These are phyloP conservation scores for Masticophis lateralis DNA, from an alignment of 2,797 vertebrate genomes.

Conservation along the genomic window DNA sequence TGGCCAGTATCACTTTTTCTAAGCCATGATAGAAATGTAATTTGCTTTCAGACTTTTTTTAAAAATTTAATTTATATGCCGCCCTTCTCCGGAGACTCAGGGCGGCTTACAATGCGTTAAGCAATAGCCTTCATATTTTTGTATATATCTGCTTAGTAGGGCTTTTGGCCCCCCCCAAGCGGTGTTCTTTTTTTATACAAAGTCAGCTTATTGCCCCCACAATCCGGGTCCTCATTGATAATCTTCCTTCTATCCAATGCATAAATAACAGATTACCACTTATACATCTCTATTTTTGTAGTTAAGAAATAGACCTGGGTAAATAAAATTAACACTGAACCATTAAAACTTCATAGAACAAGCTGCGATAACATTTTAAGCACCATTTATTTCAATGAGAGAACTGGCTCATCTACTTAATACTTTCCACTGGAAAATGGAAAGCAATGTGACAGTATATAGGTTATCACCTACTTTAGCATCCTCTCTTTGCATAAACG, in stretches of 20 bases:
- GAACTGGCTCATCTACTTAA: not conserved
- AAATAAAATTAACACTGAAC: not conserved
- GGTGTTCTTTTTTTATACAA: too few relatives aligned
- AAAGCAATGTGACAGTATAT: not conserved
- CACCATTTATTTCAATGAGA: not conserved
- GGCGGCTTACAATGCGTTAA: too few relatives aligned
- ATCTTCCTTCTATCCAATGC: not conserved
- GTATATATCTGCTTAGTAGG: too few relatives aligned
- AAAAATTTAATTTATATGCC: too few relatives aligned
- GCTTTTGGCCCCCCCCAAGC: too few relatives aligned
- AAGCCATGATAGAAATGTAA: not conserved
- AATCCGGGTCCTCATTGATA: not conserved
- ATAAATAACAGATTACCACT: not conserved
- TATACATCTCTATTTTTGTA: not conserved
- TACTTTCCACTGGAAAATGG: not conserved
- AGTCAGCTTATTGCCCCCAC: too few relatives aligned
- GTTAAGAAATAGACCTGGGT: not conserved
- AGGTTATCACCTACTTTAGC: too few relatives aligned
- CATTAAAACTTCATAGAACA: not conserved
- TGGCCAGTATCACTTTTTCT: not conserved
- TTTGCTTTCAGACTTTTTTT: not conserved
- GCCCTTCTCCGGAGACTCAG: too few relatives aligned
- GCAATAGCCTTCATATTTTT: too few relatives aligned
- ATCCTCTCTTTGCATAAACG: not conserved
- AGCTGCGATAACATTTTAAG: not conserved